A percentile compares a stretch with the other conserved stretches of the same genome.
Evolutionary conservation across 64 coral and sea anemone genomes (phyloP).

Genomic region (Actinia equina): DNA sequence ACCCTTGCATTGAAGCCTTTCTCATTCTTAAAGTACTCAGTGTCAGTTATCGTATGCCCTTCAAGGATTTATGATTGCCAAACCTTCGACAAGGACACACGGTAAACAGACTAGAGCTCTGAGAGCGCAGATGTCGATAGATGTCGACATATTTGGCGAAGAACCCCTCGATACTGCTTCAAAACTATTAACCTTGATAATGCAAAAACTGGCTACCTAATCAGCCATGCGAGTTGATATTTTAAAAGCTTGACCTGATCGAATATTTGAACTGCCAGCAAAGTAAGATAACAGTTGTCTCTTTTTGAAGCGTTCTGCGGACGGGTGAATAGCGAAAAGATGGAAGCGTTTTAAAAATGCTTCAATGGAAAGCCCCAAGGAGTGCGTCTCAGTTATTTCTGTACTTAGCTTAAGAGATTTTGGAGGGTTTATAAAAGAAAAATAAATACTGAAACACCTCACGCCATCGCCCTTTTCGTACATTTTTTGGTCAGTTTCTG

Average conservation of each 20-base stretch:
- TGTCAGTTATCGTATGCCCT: slow-evolving; percentile 16
- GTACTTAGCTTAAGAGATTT: slow-evolving; percentile 3
- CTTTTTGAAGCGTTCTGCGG: not conserved
- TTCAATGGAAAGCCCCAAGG: slow-evolving; percentile 1
- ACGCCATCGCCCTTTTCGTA: not conserved
- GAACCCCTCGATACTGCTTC: slow-evolving; percentile 5
- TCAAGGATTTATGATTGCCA: slow-evolving; percentile 5
- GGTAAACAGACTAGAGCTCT: slow-evolving; percentile 17
- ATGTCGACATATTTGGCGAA: slow-evolving; percentile 17
- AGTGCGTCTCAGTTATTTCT: not conserved
- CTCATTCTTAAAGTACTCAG: slow-evolving; percentile 25
- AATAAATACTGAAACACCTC: not conserved
- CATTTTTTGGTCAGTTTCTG: not conserved
- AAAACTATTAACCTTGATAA: slow-evolving; percentile 8
- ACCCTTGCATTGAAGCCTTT: slow-evolving; percentile 25
- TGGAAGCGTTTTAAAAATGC: not conserved
- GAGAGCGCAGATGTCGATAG: slow-evolving; percentile 10
- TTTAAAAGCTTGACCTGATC: not conserved
- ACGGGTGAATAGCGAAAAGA: not conserved
- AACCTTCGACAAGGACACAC: slow-evolving; percentile 7
- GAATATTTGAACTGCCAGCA: not conserved
- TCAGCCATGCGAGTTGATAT: not conserved
- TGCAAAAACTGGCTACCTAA: not conserved
- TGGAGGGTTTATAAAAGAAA: not conserved
- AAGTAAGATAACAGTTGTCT: not conserved